These are phyloP conservation scores for Yponomeuta plumbellus DNA, from an alignment of 2,888 invertebrate species.

Conservation along the genomic window DNA sequence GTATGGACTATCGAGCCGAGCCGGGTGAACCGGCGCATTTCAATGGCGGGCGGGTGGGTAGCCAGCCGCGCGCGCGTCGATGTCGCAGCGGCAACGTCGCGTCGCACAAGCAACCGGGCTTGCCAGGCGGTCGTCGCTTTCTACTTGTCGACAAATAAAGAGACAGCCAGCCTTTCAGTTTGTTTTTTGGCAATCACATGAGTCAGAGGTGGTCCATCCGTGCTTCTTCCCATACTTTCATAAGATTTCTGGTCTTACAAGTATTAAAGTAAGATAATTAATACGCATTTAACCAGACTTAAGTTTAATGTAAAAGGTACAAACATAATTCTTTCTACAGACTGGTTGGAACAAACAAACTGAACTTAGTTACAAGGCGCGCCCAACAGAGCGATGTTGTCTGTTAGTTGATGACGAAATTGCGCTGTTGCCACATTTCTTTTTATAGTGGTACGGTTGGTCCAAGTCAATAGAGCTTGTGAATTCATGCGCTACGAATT, in stretches of 20 bases:
- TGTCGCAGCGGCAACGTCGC: constrained; percentile 23
- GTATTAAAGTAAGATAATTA: background rate
- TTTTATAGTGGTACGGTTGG: constrained; percentile 1
- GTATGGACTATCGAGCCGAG: constrained; percentile 11
- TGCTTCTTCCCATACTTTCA: background rate
- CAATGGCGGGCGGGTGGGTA: constrained; percentile 21
- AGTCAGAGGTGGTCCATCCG: background rate
- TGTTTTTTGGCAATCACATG: constrained; percentile 7
- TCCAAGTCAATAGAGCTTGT: no score
- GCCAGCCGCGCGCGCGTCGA: constrained; percentile 1
- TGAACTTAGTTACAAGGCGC: constrained; percentile 15
- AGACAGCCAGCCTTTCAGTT: constrained; percentile 2
- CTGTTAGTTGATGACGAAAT: constrained; percentile 18
- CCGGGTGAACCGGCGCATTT: constrained; percentile 25
- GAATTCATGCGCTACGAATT: no score
- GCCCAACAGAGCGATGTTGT: constrained; percentile 16
- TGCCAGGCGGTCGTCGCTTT: constrained; percentile 22
- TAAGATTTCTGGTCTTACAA: no score
- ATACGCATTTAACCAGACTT: background rate
- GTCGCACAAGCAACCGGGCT: constrained; percentile 21
- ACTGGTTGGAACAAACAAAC: background rate
- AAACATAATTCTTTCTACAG: no score
- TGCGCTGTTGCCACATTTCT: constrained; percentile 22
- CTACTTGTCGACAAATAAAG: constrained; percentile 20
- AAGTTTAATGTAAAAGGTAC: no score